Evolutionary conservation across 2,113 vertebrate species (phyloP).

Genomic region (Atlantisia rogersi): DNA sequence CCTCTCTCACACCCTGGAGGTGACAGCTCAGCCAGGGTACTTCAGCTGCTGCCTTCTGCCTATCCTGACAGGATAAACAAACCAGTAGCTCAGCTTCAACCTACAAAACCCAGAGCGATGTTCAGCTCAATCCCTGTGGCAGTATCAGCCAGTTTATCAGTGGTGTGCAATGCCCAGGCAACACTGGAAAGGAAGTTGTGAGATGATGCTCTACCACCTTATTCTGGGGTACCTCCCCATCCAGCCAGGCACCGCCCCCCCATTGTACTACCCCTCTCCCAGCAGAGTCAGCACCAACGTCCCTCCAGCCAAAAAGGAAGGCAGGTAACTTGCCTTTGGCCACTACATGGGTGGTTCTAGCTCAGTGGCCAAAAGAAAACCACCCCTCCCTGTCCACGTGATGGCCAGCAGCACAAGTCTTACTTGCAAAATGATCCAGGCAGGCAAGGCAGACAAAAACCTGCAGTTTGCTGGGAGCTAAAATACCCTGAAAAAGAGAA

Average conservation of each 20-base stretch:
- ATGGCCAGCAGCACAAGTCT: not conserved
- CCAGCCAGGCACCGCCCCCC: not conserved
- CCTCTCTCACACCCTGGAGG: not conserved
- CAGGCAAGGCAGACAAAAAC: conserved; percentile 79
- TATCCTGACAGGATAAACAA: not conserved
- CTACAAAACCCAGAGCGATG: fast-evolving
- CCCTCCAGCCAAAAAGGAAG: not conserved
- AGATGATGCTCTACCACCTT: not conserved
- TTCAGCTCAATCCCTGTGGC: not conserved
- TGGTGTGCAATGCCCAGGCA: not conserved
- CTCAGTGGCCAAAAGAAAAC: not conserved
- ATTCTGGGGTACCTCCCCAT: not conserved
- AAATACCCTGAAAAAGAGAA: conserved; percentile 78
- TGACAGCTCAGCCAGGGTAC: not conserved
- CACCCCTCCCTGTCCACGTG: not conserved
- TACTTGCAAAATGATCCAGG: conserved; percentile 87
- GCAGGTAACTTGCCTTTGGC: not conserved
- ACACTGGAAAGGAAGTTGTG: not conserved
- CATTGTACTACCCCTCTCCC: not conserved
- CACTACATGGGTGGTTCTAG: not conserved
- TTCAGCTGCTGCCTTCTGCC: not conserved
- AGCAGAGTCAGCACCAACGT: not conserved
- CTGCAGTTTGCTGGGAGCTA: conserved; percentile 72
- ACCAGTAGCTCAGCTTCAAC: not conserved
- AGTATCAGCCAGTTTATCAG: not conserved